A percentile compares a stretch with the other conserved stretches of the same genome.
These are phyloP conservation scores for Caenorhabditis sulstoni DNA, from an alignment of 2,888 invertebrate species.

Conservation along the genomic window DNA sequence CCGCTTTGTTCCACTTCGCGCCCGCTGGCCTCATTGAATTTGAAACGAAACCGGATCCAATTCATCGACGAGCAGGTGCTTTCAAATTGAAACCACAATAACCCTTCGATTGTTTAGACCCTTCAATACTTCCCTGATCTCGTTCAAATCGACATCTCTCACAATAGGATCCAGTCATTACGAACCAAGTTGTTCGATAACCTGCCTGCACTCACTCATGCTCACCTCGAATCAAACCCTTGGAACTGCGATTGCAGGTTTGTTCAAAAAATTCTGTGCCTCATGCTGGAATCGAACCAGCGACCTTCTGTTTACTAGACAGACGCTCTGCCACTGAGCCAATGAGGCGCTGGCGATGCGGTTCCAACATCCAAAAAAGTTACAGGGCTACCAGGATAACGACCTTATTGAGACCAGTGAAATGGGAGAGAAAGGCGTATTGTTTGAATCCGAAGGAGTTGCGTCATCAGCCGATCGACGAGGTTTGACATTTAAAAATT, in stretches of 20 bases:
- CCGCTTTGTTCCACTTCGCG: constrained; percentile 41
- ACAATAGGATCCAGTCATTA: constrained; percentile 71
- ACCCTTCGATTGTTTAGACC: constrained; percentile 11
- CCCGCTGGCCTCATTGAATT: constrained; percentile 60
- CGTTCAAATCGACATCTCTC: constrained; percentile 72
- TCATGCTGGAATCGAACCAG: constrained; percentile 80
- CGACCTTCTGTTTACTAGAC: constrained; percentile 80
- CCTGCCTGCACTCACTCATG: constrained; percentile 17
- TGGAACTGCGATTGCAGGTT: constrained; percentile 79
- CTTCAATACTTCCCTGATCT: constrained; percentile 65
- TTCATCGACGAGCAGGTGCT: constrained; percentile 60
- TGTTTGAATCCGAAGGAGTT: constrained; percentile 62
- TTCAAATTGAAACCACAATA: constrained; percentile 17
- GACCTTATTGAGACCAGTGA: constrained; percentile 29
- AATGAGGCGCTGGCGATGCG: constrained; percentile 64
- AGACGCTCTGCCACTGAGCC: constrained; percentile 80
- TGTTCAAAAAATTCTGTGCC: constrained; percentile 66
- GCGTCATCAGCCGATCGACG: constrained; percentile 43
- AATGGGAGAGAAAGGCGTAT: constrained; percentile 34
- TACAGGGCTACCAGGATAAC: constrained; percentile 27
- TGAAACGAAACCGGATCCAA: constrained; percentile 62
- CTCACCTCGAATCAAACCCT: constrained; percentile 70
- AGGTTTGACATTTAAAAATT: constrained; percentile 18
- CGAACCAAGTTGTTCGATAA: constrained; percentile 60
- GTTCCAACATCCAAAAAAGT: not conserved